Evolutionary conservation across 2,797 vertebrate genomes (phyloP).

Genomic region (Xiphorhynchus erythropygius): DNA sequence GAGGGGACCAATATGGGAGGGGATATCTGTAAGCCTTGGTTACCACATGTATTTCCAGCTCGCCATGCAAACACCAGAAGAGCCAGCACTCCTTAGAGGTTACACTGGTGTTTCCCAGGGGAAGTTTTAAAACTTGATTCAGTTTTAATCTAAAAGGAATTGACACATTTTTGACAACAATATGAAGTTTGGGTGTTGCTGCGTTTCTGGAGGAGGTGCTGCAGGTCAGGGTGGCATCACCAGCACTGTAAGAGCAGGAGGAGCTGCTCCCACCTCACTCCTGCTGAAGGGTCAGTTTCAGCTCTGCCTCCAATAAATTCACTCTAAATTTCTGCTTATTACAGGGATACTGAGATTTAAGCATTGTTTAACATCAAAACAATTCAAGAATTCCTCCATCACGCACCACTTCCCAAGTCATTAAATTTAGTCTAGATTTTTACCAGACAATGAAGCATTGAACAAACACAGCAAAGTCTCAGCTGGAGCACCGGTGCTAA

Average conservation of each 20-base stretch:
- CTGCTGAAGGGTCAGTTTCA: background rate
- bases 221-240: background rate
- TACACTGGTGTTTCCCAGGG: background rate
- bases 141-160: background rate
- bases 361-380: conserved; percentile 43
- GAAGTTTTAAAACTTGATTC: background rate
- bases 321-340: background rate
- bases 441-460: conserved; percentile 74
- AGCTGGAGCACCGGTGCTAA: conserved; percentile 55
- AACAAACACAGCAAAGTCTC: conserved; percentile 64
- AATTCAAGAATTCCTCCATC: conserved; percentile 43
- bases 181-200: background rate
- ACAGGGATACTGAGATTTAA: conserved; percentile 8
- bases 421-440: conserved; percentile 58
- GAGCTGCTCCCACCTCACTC: background rate
- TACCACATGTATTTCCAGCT: background rate
- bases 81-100: background rate
- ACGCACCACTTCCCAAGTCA: conserved; percentile 52
- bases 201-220: background rate
- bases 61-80: background rate
- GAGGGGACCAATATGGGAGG: too few relatives aligned
- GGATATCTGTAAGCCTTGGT: background rate
- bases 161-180: background rate
- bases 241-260: background rate
- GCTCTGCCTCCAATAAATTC: background rate